phyloP scores from a whole-genome alignment of 2,797 vertebrate genomes.

The Dryobates pubescens region DNA sequence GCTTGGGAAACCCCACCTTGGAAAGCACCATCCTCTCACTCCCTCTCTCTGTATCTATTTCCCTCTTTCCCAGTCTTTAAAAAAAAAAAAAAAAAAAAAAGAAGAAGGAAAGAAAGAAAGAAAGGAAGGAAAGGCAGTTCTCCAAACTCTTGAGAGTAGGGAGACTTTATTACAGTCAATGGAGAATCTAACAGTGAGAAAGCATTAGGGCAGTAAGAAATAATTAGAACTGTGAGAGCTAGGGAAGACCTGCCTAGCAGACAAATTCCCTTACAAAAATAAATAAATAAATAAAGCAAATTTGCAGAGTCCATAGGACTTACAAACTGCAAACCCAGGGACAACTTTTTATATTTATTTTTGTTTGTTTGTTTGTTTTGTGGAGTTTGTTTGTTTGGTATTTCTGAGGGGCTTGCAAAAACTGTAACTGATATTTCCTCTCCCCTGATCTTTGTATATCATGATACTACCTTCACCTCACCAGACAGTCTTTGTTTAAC shows the following conservation, averaged over 20 bases:
- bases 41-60: neutral
- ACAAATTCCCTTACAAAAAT: conserved; percentile 53
- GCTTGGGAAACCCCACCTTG: conserved; percentile 43
- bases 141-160: conserved; percentile 66
- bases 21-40: conserved; percentile 31
- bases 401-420: conserved; percentile 23
- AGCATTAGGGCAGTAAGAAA: conserved; percentile 72
- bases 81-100: neutral
- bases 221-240: conserved; percentile 73
- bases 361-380: neutral
- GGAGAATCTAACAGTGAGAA: conserved; percentile 71
- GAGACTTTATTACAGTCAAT: conserved; percentile 68
- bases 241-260: conserved; percentile 69
- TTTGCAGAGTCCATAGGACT: conserved; percentile 48
- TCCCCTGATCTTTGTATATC: conserved; percentile 55
- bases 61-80: neutral
- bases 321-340: conserved; percentile 35
- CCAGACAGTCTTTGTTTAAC: conserved; percentile 62
- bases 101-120: too few relatives aligned
- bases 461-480: conserved; percentile 50
- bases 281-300: neutral
- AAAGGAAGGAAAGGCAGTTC: neutral
- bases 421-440: conserved; percentile 28
- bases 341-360: conserved; percentile 51
- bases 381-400: neutral